Percentiles rank a stretch among this genome's conserved stretches.
Conservation (phyloP, 2,113 vertebrate species). For the Bubo blakistoni region DNA sequence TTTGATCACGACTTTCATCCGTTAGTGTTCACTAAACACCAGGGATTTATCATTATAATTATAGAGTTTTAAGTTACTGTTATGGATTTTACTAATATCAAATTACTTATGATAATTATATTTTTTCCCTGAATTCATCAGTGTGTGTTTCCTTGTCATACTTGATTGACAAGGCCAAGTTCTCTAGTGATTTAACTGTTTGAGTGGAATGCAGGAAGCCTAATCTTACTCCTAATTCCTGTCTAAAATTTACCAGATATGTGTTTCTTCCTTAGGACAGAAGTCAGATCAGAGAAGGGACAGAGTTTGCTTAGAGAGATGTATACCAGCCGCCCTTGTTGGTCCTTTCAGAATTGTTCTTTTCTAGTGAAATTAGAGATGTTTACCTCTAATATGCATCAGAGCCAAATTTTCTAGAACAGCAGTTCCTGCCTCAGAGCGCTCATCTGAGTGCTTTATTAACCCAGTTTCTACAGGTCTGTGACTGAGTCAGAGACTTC, state of each 20-base stretch:
- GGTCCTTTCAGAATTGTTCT: background rate
- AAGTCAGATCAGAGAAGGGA: background rate
- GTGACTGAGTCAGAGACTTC: background rate
- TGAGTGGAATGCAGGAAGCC: background rate
- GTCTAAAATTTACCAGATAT: background rate
- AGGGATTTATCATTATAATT: background rate
- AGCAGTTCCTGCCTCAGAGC: background rate
- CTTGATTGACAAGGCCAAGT: background rate
- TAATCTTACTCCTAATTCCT: background rate
- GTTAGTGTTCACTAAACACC: background rate
- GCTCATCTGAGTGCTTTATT: background rate
- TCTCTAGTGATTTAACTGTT: background rate
- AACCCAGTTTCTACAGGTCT: background rate
- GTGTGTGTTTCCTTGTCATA: background rate
- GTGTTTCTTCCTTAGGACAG: background rate
- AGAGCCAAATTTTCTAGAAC: background rate
- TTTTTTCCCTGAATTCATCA: background rate
- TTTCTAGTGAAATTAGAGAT: background rate
- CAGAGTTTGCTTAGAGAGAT: background rate
- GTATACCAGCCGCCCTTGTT: rapidly evolving
- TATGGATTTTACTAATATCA: background rate
- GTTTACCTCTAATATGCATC: background rate
- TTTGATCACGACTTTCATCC: background rate
- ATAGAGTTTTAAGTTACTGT: background rate
- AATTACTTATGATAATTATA: background rate